A percentile compares a stretch with the other conserved stretches of the same genome.
Evolutionary conservation across 2,888 invertebrate genomes (phyloP).

Genomic region (Odontocolon sp.): DNA sequence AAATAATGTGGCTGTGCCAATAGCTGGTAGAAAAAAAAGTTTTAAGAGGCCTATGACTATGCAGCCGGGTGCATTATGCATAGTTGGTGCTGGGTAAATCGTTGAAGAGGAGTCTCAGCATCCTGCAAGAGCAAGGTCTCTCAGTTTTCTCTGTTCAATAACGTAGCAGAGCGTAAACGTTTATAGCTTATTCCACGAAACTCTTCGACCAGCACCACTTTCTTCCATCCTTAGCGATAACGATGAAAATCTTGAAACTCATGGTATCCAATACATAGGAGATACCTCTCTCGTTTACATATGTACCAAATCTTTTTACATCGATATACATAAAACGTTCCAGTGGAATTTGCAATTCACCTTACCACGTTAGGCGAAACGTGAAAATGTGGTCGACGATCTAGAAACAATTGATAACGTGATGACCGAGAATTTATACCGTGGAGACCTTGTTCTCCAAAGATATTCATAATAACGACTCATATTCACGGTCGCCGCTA

Average conservation of each 20-base stretch:
- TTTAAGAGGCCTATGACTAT: neutral
- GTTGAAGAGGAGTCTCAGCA: constrained; percentile 56
- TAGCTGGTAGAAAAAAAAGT: too few species aligned
- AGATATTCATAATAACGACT: too few species aligned
- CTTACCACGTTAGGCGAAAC: too few species aligned
- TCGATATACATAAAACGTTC: too few species aligned
- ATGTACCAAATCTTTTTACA: too few species aligned
- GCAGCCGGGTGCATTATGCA: neutral
- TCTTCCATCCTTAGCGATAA: constrained; percentile 38
- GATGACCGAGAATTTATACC: too few species aligned
- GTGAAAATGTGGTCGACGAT: too few species aligned
- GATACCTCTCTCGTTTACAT: neutral
- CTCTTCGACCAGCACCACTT: constrained; percentile 11
- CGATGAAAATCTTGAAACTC: constrained; percentile 48
- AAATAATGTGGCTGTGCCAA: too few species aligned
- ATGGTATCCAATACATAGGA: constrained; percentile 2
- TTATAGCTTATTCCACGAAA: constrained; percentile 57
- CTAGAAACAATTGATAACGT: too few species aligned
- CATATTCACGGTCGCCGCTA: too few species aligned
- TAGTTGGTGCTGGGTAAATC: constrained; percentile 52
- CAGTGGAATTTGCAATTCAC: too few species aligned
- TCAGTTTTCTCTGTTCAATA: constrained; percentile 30
- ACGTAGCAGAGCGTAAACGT: constrained; percentile 49
- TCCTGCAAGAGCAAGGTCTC: constrained; percentile 34
- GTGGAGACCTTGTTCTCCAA: too few species aligned